Conservation (phyloP, 2,797 vertebrate genomes). For the Acanthopagrus latus region DNA sequence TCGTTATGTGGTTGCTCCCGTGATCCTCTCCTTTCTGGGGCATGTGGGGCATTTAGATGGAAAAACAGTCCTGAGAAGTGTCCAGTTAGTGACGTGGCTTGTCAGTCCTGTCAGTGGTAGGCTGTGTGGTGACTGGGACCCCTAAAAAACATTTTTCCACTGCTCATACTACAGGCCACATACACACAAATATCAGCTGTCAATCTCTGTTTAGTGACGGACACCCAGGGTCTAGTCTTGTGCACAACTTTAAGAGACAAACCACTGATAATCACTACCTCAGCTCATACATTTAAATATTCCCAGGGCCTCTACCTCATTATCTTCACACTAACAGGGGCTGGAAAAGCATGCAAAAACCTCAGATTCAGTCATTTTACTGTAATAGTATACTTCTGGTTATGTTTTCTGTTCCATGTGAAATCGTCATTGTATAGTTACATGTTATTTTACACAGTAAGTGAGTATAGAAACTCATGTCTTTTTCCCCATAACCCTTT, state of each 20-base stretch:
- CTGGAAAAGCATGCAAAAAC: constrained; percentile 77
- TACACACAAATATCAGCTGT: constrained; percentile 55
- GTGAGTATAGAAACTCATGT: constrained; percentile 89
- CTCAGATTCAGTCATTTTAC: constrained; percentile 72
- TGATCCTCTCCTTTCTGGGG: constrained; percentile 98
- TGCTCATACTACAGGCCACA: constrained; percentile 70
- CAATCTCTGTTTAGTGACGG: constrained; percentile 58
- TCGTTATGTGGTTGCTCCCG: constrained; percentile 89
- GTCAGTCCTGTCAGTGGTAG: constrained; percentile 80
- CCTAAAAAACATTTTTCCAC: constrained; percentile 71
- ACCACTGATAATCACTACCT: constrained; percentile 63
- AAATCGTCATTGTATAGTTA: constrained; percentile 79
- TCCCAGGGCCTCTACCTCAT: constrained; percentile 55
- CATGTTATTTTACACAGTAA: constrained; percentile 73
- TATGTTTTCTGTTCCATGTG: constrained; percentile 84
- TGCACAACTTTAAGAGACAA: constrained; percentile 64
- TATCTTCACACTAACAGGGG: constrained; percentile 66
- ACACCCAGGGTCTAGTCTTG: constrained; percentile 66
- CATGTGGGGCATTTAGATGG: constrained; percentile 93
- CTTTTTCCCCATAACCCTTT: constrained; percentile 89
- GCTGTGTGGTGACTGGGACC: constrained; percentile 83
- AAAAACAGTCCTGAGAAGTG: constrained; percentile 76
- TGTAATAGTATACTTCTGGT: constrained; percentile 77
- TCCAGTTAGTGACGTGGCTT: constrained; percentile 77
- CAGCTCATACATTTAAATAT: constrained; percentile 60